phyloP scores from a whole-genome alignment of 2,888 invertebrate species.

The Gerris lacustris region DNA sequence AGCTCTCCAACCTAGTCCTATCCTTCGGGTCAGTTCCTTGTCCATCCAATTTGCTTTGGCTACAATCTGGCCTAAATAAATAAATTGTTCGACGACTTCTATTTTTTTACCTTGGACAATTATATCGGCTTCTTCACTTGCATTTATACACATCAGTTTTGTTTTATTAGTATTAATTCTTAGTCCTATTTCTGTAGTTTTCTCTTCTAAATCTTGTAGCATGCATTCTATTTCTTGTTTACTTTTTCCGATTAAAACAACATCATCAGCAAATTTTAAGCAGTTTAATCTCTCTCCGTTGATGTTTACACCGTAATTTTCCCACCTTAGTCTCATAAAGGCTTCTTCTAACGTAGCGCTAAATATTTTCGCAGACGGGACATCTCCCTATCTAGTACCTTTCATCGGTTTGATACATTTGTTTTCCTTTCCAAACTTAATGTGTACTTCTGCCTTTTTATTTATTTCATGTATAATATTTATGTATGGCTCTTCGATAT shows the following conservation, averaged over 20 bases:
- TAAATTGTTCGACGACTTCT: too few species aligned
- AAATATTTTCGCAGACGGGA: slow-evolving; percentile 7
- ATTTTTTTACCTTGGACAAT: too few species aligned
- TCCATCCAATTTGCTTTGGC: too few species aligned
- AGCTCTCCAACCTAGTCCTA: too few species aligned
- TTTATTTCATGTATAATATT: neutral
- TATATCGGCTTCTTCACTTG: neutral
- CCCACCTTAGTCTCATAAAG: neutral
- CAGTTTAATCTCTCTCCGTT: neutral
- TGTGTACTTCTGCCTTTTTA: neutral
- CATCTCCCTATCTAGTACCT: slow-evolving; percentile 2
- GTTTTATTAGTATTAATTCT: slow-evolving; percentile 4
- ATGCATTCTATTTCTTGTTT: slow-evolving; percentile 7
- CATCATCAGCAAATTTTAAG: slow-evolving; percentile 2
- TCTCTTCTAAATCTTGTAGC: neutral
- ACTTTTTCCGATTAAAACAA: slow-evolving; percentile 2
- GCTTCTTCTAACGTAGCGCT: neutral
- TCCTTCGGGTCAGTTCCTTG: too few species aligned
- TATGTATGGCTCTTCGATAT: neutral
- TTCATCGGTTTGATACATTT: neutral
- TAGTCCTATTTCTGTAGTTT: neutral
- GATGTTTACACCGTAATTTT: neutral
- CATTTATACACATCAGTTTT: neutral
- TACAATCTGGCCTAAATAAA: too few species aligned
- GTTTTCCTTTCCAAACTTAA: neutral